Evolutionary conservation across 2,888 invertebrate species (phyloP), one percentile per base, ranked within the genome.

Genomic region (Parasteatoda lunata): DNA sequence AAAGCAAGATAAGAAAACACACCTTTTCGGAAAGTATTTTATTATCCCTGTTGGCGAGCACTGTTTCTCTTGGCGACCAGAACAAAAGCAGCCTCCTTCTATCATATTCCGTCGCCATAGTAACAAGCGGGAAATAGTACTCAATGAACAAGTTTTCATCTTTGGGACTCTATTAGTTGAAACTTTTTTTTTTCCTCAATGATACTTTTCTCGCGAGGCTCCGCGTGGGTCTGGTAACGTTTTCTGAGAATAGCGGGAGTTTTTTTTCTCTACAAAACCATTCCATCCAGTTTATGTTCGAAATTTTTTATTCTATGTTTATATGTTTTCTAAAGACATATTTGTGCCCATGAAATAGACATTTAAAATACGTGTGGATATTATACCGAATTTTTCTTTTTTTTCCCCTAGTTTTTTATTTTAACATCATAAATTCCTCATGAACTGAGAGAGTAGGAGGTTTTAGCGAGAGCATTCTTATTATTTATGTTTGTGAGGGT

Each of bases 81-180:
- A 81, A 81, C 81, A 79, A 84, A 54, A 64, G 84, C 77, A 78
- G 79, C 78, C 84, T 79, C 81, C 69, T 75, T 75, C 66, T 45
- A 15, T 68, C 15, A 54, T 13, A 59, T 8, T 8, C 51, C 54
- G 76, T 85, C 79, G 52, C 85, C 85, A 85, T 85, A 77, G 85
- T 69, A 85, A 85, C 85, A 80, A 76, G 80, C 80, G 76, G 85
- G 85, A 85, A 85, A 75, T 70, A 52, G 73, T 65, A 70, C 71
- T 64, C 77, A 66, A 72, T 71, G 84, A 78, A 84, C 73, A 78
- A 84, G 75, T 78, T 84, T 75, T 59, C n/a, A 13, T 84, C 84
- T 68, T 64, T 69, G 78, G 78, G 77, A 84, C 84, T 78, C 78
- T 73, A 75, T 81, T 81, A 75, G 75, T 45, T 54, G 8, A 72